Evolutionary conservation across 2,888 invertebrate genomes (phyloP), one percentile per base, ranked within the genome.

Genomic region (Apotomis turbidana): DNA sequence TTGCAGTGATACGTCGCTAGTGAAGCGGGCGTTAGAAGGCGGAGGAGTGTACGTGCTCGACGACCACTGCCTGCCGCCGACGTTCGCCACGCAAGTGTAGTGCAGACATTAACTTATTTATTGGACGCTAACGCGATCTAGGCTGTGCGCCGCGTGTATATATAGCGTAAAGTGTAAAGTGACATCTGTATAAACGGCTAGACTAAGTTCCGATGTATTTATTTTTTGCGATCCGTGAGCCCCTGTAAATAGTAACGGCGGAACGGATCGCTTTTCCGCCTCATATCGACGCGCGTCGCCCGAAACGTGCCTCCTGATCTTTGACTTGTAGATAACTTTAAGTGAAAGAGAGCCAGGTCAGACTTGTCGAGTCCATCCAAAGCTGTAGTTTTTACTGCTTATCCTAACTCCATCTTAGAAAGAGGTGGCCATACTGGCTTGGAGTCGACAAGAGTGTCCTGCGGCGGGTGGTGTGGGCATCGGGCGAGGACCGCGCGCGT

Each of bases 41-140:
- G 91, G 91, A 82, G 93, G 92, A 88, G 96, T 96, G 85, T 96
- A 96, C 94, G 96, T 96, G 87, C 94, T 96, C 89, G 96, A 96
- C 93, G 96, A 96, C 90, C 96, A 96, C 88, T 96, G 96, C 93
- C 91, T 94, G 85, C 95, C 95, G 90, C 95, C 95, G 80, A 95
- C 95, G 86, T 96, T 96, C 87, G 96, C 96, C 83, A 96, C 96
- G 85, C 96, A 96, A 94, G 96, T 96, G 94, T 96, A 96, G 95
- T 94, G 89, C 78, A 81, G 86, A 91, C 89, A 78, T 82, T 85
- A 86, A 87, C 80, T 89, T 89, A 90, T 90, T 90, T 90, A 90
- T 90, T 88, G 90, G 91, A 93, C 93, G 91, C 92, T 91, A 80
- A 83, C 87, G 93, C 92, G 92, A 90, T 85, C 82, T 82, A 86